Conservation (phyloP, 2,888 invertebrate genomes). For the Poecilus cupreus region DNA sequence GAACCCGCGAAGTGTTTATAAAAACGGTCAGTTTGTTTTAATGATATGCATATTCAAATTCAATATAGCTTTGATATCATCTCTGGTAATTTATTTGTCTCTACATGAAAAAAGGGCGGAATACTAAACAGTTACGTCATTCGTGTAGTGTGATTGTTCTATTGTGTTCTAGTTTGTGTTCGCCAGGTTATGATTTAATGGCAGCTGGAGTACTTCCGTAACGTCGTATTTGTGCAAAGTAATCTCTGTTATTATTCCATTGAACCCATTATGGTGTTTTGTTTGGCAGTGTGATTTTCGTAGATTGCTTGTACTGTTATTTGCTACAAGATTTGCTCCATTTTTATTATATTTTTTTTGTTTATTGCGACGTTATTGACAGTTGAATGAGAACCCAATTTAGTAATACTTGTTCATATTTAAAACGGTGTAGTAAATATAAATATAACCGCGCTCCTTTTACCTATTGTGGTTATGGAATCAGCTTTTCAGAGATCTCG, state of each 20-base stretch:
- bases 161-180: constrained; percentile 50
- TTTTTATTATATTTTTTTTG: neutral
- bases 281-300: neutral
- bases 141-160: constrained; percentile 38
- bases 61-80: constrained; percentile 60
- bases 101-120: constrained; percentile 50
- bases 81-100: constrained; percentile 53
- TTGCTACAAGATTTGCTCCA: constrained; percentile 4
- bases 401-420: neutral
- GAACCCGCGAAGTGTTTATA: neutral
- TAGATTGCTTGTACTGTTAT: constrained; percentile 37
- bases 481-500: too few relatives aligned
- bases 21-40: constrained; percentile 37
- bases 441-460: too few relatives aligned
- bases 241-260: constrained; percentile 33
- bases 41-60: constrained; percentile 60
- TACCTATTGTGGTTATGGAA: too few relatives aligned
- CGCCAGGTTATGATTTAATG: constrained; percentile 18
- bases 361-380: constrained; percentile 8
- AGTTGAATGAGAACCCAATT: neutral
- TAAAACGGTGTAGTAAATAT: too few relatives aligned
- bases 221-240: constrained; percentile 36
- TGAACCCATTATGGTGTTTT: constrained; percentile 21
- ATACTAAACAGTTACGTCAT: constrained; percentile 50
- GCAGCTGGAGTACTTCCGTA: constrained; percentile 35